Evolutionary conservation across 2,888 invertebrate genomes (phyloP).

Genomic region (Elaeidobius kamerunicus): DNA sequence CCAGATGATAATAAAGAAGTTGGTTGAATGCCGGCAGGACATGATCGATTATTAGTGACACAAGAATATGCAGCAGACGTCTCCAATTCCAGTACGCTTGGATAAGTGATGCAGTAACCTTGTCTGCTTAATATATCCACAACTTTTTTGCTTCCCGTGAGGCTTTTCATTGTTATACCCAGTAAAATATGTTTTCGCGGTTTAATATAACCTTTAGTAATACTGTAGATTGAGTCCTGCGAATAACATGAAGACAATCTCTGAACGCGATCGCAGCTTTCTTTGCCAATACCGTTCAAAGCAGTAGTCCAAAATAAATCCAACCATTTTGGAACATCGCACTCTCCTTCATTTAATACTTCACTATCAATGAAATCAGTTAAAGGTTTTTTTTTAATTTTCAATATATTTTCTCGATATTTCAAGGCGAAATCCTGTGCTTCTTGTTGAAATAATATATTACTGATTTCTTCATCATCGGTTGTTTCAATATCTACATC

Average conservation of each 20-base stretch:
- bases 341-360: conserved; percentile 33
- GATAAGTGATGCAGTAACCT: conserved; percentile 31
- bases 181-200: conserved; percentile 33
- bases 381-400: conserved; percentile 29
- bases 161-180: conserved; percentile 33
- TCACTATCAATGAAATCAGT: conserved; percentile 31
- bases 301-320: conserved; percentile 33
- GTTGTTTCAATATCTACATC: conserved; percentile 26
- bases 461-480: conserved; percentile 26
- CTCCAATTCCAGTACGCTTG: conserved; percentile 30
- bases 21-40: conserved; percentile 33
- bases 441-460: conserved; percentile 29
- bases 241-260: conserved; percentile 31
- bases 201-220: conserved; percentile 32
- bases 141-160: conserved; percentile 34
- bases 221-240: conserved; percentile 32
- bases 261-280: conserved; percentile 25
- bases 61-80: conserved; percentile 34
- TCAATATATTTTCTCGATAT: conserved; percentile 22
- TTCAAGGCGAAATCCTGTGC: conserved; percentile 30
- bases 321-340: conserved; percentile 34
- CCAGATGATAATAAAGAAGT: conserved; percentile 32
- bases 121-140: conserved; percentile 31
- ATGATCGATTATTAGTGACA: conserved; percentile 26
- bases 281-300: conserved; percentile 29